A percentile compares a stretch with the other conserved stretches of the same genome.
These are phyloP conservation scores for Homarus gammarus DNA, from an alignment of 2,888 invertebrate genomes.

Conservation along the genomic window DNA sequence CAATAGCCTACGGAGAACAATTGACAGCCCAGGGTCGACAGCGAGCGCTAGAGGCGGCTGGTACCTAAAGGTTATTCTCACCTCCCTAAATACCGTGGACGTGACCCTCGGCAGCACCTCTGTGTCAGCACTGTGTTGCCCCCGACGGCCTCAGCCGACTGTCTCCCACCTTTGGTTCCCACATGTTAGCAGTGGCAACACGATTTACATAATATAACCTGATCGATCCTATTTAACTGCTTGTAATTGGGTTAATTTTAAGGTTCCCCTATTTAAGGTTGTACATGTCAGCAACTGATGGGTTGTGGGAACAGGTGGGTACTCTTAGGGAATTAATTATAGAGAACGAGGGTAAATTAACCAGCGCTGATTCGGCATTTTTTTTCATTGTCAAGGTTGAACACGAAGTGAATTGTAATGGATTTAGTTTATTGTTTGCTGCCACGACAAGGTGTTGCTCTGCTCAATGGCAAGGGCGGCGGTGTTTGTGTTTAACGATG, in stretches of 20 bases:
- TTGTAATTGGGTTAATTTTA: not conserved
- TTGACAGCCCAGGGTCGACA: not conserved
- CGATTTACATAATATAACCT: not conserved
- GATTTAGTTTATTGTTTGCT: conserved; percentile 46
- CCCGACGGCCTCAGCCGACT: not conserved
- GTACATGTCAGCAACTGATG: too few relatives aligned
- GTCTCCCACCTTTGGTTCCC: not conserved
- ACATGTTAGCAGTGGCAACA: not conserved
- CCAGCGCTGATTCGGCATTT: conserved; percentile 57
- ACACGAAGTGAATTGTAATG: conserved; percentile 41
- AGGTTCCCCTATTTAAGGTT: not conserved
- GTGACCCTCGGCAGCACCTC: not conserved
- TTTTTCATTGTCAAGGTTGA: conserved; percentile 56
- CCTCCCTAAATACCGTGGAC: not conserved
- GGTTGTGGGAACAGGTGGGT: not conserved
- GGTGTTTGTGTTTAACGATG: too few relatives aligned
- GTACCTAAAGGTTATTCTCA: not conserved
- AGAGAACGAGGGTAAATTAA: conserved; percentile 31
- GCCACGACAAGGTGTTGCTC: conserved; percentile 11
- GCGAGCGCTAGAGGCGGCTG: not conserved
- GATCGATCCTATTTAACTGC: not conserved
- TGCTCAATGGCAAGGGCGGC: too few relatives aligned
- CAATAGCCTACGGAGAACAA: not conserved
- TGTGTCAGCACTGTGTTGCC: not conserved
- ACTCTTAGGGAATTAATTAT: not conserved